Evolutionary conservation across 1,140 invertebrate species (phyloP), one percentile per base, ranked within the genome.

Genomic region (Eumaeus atala): DNA sequence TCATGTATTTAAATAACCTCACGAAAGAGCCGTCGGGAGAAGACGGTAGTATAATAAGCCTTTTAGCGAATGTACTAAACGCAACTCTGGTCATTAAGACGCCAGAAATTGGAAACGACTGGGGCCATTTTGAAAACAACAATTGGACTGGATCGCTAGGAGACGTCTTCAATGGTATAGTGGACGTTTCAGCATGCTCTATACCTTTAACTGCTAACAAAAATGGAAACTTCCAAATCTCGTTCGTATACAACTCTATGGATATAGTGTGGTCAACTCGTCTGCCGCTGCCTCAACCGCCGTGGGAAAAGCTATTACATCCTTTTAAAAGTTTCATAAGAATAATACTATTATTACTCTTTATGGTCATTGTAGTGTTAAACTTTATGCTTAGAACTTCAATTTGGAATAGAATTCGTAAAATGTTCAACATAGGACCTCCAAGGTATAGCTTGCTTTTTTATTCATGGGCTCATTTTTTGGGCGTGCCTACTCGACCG

Each of bases 101-200:
- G 37, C 60, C 63, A 10, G 14, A 48, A 11, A 66, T 61, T 11
- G 60, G 42, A 3, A 56, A 68, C 33, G 59, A 67, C 44, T 70
- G 60, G 62, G 73, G 78, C 7, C 59, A 61, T 42, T 77, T 56
- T 33, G 54, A 58, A 52, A 49, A 78, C 49, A 62, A 68, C 9
- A 78, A 74, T 36, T 82, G 76, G 78, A 80, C 77, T 14, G 75
- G 78, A 1, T 75, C 71, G 48, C 58, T 82, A 9, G 78, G 78
- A 3, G 70, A 78, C 7, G 62, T 77, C 36, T 77, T 54, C 18
- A 78, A 80, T 34, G 54, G 53, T 7, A 55, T 53, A 35, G 70
- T 64, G 21, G 61, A 78, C 33, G 56, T 56, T 11, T 73, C 78
- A 0, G 65, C 73, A 10, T 76, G 72, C 37, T 67, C 70, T 5